Evolutionary conservation across 1,140 invertebrate genomes (phyloP).

Genomic region (Myzus persicae): DNA sequence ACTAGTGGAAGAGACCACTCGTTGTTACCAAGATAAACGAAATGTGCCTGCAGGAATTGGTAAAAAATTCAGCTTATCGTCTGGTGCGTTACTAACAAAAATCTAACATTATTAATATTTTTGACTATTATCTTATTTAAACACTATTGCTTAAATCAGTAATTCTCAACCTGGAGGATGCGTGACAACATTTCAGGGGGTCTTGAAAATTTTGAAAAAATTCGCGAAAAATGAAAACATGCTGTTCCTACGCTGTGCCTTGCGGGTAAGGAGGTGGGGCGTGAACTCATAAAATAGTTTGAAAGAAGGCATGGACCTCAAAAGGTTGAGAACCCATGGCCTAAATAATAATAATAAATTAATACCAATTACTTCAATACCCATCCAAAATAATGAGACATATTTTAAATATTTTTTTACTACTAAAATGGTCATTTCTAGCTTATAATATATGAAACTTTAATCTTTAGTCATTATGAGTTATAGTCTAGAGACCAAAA

Average conservation of each 20-base stretch:
- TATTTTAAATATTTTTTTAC: background rate
- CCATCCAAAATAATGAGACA: background rate
- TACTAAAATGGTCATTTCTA: background rate
- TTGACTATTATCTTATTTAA: background rate
- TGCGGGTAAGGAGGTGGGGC: too few relatives aligned
- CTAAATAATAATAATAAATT: background rate
- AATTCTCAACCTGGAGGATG: too few relatives aligned
- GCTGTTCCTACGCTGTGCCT: too few relatives aligned
- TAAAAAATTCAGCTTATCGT: slow-evolving; percentile 61
- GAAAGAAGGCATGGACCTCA: too few relatives aligned
- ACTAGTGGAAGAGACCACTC: slow-evolving; percentile 41
- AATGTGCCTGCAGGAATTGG: slow-evolving; percentile 61
- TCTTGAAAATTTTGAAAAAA: too few relatives aligned
- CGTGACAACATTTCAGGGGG: too few relatives aligned
- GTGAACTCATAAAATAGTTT: too few relatives aligned
- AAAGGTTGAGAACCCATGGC: too few relatives aligned
- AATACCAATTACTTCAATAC: background rate
- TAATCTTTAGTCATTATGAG: background rate
- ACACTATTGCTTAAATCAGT: background rate
- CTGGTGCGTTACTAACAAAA: slow-evolving; percentile 58
- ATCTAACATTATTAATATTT: slow-evolving; percentile 51
- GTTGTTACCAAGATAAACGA: slow-evolving; percentile 58
- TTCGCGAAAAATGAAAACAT: too few relatives aligned
- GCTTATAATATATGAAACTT: background rate
- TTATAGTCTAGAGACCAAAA: too few relatives aligned